Base-by-base conservation (phyloP, 2,113 vertebrate genomes). In the Heliornis fulica region DNA sequence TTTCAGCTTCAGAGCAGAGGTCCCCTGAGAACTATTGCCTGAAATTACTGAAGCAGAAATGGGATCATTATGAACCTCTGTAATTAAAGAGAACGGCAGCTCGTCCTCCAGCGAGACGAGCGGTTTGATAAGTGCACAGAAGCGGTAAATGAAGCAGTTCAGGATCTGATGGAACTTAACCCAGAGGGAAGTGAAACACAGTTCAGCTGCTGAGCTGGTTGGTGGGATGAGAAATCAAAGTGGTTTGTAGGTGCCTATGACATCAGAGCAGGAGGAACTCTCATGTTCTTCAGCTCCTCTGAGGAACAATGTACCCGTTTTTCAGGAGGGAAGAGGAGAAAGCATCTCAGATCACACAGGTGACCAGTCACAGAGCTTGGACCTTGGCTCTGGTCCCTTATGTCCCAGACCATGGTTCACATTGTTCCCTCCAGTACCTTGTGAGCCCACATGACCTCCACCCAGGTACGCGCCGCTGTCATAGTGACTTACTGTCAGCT, bases 31-130 rank as follows among this genome's bases (percentile, higher is more conserved):
- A 70, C 45, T 57, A 17, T 4, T 40, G 48, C 5, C 2, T 40
- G 66, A 21, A 59, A 19, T 10, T 61, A 80, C 45, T 2, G 32
- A 83, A 54, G 87, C 69, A 93, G 78, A 23, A 85, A n/a, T 5
- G 1, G 5, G 89, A 77, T 89, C 68, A 4, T 86, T 74, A 51
- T 2, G 66, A 77, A 54, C 29, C 7, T 26, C 36, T 2, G 4
- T 40, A 54, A 77, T 72, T 34, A 38, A 75, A 64, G 84, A 29
- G 43, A 57, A 61, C 0, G 0, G 45, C 71, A 88, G 57, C 82
- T 78, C 60, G 4, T 51, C 87, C 84, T 70, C 28, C 84, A 46
- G 45, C 14, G 1, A 36, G n/a, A 21, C 0, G 0, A 60, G 51
- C 0, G 0, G 12, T 26, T 65, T 59, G 63, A 77, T 63, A 46